Base-by-base conservation (phyloP, 2,113 vertebrate species). In the Bolborhynchus lineola region DNA sequence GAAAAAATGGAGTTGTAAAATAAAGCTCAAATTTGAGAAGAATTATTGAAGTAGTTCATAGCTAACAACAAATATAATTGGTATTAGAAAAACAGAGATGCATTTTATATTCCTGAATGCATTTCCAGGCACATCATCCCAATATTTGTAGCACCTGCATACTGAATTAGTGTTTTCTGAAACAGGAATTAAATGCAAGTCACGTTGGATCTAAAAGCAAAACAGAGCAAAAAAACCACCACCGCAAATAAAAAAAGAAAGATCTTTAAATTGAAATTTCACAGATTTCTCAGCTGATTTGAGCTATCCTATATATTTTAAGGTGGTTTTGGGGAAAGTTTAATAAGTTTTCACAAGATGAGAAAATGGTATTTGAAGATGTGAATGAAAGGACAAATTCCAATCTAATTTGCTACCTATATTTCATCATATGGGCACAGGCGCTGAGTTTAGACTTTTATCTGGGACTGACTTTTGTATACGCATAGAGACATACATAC, bases 21-120 rank as follows among this genome's bases (percentile, higher is more conserved):
- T 46, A 69, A 94, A 23, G 63, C 52, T 92, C 52, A 88, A 85
- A 90, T 92, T 90, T 94, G 50, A 69, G 59, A 82, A 88, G 29
- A 77, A 35, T 44, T 90, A 46, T 47, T 85, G 64, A 76, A 85
- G 16, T 16, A 5, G 2, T 28, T 95, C 33, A 25, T 33, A 33
- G 26, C 47, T 44, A 71, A 47, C 77, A 89, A 33, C 33, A 91
- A 82, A 71, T 37, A 7, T 31, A 31, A 46, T 19, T 28, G 10
- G 9, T 31, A 20, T 55, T 68, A 37, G 64, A 95, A 87, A 64
- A 19, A 6, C 10, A 6, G 68, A 87, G 65, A 41, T 52, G 24
- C 9, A 10, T 9, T 41, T 24, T 35, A 20, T 57, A 52, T 23
- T 69, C 16, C 49, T 76, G 35, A 92, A 19, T 41, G 28, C 11